These are phyloP conservation scores for Scleropages formosus DNA, from an alignment of 2,797 vertebrate genomes.

Conservation along the genomic window DNA sequence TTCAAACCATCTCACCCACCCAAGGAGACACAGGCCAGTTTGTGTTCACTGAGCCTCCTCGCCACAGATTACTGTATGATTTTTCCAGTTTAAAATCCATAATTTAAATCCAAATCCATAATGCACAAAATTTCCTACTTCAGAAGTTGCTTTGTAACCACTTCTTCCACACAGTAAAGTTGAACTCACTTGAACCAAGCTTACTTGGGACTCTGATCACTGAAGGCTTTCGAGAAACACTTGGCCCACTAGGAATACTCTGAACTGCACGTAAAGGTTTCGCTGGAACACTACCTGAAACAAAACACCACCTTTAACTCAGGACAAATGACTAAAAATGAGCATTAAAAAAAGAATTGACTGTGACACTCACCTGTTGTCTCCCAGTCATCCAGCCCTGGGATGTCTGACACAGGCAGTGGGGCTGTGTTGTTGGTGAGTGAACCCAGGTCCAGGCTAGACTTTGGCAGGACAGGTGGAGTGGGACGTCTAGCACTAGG, in stretches of 20 bases:
- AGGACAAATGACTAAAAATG: slow-evolving; percentile 18
- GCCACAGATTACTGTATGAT: no score
- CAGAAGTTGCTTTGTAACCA: no score
- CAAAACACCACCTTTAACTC: slow-evolving; percentile 36
- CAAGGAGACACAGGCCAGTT: no score
- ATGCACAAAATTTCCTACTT: no score
- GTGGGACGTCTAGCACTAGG: slow-evolving; percentile 34
- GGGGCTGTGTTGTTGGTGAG: slow-evolving; percentile 77
- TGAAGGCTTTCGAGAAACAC: slow-evolving; percentile 78
- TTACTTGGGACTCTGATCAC: slow-evolving; percentile 88
- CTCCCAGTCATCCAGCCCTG: slow-evolving; percentile 55
- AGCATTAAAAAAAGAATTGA: neutral
- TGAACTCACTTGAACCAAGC: slow-evolving; percentile 61
- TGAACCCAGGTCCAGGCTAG: slow-evolving; percentile 71
- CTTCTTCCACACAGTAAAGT: neutral
- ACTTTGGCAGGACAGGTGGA: slow-evolving; percentile 53
- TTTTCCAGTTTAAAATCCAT: no score
- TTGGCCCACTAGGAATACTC: slow-evolving; percentile 51
- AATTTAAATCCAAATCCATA: no score
- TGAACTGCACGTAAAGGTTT: slow-evolving; percentile 60
- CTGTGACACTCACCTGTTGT: slow-evolving; percentile 66
- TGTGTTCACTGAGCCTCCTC: no score
- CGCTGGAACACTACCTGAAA: slow-evolving; percentile 56
- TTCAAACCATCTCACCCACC: no score
- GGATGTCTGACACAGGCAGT: slow-evolving; percentile 36